Evolutionary conservation across 2,888 invertebrate genomes (phyloP), one percentile per base, ranked within the genome.

Genomic region (Parasteatoda lunata): DNA sequence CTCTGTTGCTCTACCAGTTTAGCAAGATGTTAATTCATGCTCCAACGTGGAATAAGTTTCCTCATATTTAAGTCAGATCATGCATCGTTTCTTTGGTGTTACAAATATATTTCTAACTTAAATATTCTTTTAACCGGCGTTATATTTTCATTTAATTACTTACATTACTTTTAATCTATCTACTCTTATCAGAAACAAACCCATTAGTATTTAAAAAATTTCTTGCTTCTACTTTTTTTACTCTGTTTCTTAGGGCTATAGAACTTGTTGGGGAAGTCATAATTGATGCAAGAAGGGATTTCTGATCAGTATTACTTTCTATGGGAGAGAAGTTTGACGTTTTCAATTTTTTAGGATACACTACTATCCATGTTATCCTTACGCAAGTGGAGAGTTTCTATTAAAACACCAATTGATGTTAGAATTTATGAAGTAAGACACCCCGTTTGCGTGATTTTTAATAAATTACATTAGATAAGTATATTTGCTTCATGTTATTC

Each of bases 251-350:
- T 77, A 47, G 49, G 85, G 85, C 85, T 49, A 86, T 83, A 70
- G 77, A 86, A 86, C 80, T 86, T 81, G 80, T 80, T 71, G 73
- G 80, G 72, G 66, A 45, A 66, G 71, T 76, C 71, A 66, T 71
- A 80, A 81, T 77, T 80, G 85, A 66, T 65, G 59, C 8, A 9
- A 65, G 52, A 52, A 69, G 47, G 64, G 5, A 66, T 71, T 59
- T 59, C 9, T 77, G 80, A 86, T 86, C 85, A 80, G 85, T 68
- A 30, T 54, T 52, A 49, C 70, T 52, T 79, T 71, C 76, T 71
- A 48, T 13, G 65, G n/a, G 59, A 59, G n/a, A 59, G 59, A 59
- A 59, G 59, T 59, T 59, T 5, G 4, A n/a, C 59, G 59, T 9
- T 59, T 59, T 59, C 4, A 13, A 13, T 59, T 59, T 54, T n/a